phyloP scores from a whole-genome alignment of 2,113 vertebrate species.

The Sebastes fasciatus region DNA sequence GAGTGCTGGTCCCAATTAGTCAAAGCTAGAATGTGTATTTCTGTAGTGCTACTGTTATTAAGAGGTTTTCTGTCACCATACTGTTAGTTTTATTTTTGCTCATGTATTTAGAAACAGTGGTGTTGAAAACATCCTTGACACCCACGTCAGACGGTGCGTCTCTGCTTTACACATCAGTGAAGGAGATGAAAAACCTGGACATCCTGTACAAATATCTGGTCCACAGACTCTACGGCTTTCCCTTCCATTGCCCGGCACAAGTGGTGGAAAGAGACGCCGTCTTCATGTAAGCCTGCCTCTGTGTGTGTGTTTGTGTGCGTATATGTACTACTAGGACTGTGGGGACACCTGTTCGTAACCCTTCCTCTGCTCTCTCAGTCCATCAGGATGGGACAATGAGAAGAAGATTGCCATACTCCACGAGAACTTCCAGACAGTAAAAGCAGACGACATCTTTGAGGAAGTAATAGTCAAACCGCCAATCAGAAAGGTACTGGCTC shows the following conservation, averaged over 20 bases:
- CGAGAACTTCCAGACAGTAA: conserved; percentile 96
- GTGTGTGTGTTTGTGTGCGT: neutral
- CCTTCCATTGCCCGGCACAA: conserved; percentile 92
- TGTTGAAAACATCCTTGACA: conserved; percentile 86
- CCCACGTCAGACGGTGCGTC: conserved; percentile 91
- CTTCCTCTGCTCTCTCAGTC: conserved; percentile 82
- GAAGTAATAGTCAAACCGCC: conserved; percentile 96
- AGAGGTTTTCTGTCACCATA: neutral
- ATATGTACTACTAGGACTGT: neutral
- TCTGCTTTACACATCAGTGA: conserved; percentile 98
- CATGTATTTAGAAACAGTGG: neutral
- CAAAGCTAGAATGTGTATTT: neutral
- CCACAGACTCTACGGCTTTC: conserved; percentile 97
- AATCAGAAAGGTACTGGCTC: conserved; percentile 91
- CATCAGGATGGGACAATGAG: conserved; percentile 99
- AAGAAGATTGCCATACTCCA: conserved; percentile 99
- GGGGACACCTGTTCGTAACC: conserved; percentile 20
- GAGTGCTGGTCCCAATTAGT: neutral
- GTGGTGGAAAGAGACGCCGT: conserved; percentile 98
- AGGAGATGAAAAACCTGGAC: conserved; percentile 98
- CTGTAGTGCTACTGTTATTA: neutral
- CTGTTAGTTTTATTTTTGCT: neutral
- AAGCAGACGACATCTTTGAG: conserved; percentile 95
- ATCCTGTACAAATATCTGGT: conserved; percentile 98
- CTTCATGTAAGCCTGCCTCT: conserved; percentile 89